A percentile compares a stretch with the other conserved stretches of the same genome.
phyloP scores from a whole-genome alignment of 2,888 invertebrate species.

The Rhorus exstirpatorius region DNA sequence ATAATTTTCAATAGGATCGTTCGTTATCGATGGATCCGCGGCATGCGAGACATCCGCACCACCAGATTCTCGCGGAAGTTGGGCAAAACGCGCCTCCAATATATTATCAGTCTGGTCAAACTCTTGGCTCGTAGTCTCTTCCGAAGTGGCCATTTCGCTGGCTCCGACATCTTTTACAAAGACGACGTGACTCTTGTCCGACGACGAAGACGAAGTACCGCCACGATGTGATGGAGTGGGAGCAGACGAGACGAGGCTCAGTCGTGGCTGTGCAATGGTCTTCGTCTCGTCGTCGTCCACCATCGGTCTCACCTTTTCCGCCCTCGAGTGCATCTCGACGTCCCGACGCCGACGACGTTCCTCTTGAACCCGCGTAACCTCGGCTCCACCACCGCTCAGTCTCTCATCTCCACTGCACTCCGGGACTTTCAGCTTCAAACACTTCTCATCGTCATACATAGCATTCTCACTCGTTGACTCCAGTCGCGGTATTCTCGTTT shows the following conservation, averaged over 20 bases:
- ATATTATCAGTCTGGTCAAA: slow-evolving; percentile 49
- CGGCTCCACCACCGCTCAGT: slow-evolving; percentile 37
- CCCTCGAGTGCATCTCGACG: slow-evolving; percentile 65
- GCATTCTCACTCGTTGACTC: slow-evolving; percentile 52
- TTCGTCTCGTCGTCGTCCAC: slow-evolving; percentile 46
- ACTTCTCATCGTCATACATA: slow-evolving; percentile 48
- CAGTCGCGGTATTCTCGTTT: slow-evolving; percentile 29
- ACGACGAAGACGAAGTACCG: slow-evolving; percentile 37
- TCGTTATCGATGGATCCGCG: slow-evolving; percentile 2
- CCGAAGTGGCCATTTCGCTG: neutral
- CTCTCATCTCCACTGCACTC: slow-evolving; percentile 50
- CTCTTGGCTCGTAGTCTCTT: slow-evolving; percentile 8
- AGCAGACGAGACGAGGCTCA: slow-evolving; percentile 46
- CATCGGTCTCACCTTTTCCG: slow-evolving; percentile 45
- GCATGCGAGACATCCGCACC: neutral
- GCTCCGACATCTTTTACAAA: slow-evolving; percentile 26
- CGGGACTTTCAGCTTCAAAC: slow-evolving; percentile 42
- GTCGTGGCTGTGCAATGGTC: slow-evolving; percentile 19
- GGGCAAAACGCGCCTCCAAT: slow-evolving; percentile 20
- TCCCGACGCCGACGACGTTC: slow-evolving; percentile 59
- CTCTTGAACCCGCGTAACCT: slow-evolving; percentile 70
- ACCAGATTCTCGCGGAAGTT: slow-evolving; percentile 36
- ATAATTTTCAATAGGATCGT: slow-evolving; percentile 24
- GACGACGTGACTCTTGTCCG: slow-evolving; percentile 61
- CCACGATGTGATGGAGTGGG: slow-evolving; percentile 28